Evolutionary conservation across 2,113 vertebrate species (phyloP).

Genomic region (Leptosomus discolor): DNA sequence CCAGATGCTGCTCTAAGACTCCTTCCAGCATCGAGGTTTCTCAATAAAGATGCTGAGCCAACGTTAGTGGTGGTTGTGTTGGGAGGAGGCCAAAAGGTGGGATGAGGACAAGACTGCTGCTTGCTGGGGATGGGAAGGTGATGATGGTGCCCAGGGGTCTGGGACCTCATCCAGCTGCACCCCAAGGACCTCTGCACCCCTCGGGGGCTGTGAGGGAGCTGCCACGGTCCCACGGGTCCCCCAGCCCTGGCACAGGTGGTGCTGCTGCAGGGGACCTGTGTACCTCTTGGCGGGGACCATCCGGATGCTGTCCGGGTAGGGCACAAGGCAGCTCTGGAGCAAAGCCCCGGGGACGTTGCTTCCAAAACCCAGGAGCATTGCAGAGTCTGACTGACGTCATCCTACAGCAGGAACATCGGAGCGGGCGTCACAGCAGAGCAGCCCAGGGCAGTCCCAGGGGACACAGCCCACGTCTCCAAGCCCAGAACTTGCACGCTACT

Average conservation of each 20-base stretch:
- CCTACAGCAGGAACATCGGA: not conserved
- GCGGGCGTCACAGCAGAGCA: not conserved
- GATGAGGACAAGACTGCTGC: not conserved
- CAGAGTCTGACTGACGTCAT: not conserved
- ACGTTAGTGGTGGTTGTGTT: not conserved
- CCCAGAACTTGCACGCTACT: not conserved
- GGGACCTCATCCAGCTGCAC: not conserved
- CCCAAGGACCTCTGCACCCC: not conserved
- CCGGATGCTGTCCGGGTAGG: no score
- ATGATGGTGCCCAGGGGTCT: rapidly evolving
- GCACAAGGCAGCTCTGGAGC: not conserved
- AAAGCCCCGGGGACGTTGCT: not conserved
- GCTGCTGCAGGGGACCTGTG: rapidly evolving
- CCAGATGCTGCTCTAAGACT: rapidly evolving
- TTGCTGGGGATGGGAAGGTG: no score
- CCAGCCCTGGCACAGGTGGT: not conserved
- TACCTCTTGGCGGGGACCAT: rapidly evolving
- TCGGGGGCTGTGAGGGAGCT: rapidly evolving
- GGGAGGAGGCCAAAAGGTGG: not conserved
- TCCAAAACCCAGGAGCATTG: not conserved
- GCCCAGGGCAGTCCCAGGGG: not conserved
- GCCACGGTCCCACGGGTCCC: not conserved
- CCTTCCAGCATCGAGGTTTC: not conserved
- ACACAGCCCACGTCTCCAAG: not conserved
- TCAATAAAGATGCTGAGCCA: not conserved